Evolutionary conservation across 1,140 invertebrate genomes (phyloP), one percentile per base, ranked within the genome.

Genomic region (Rhyzopertha dominica): DNA sequence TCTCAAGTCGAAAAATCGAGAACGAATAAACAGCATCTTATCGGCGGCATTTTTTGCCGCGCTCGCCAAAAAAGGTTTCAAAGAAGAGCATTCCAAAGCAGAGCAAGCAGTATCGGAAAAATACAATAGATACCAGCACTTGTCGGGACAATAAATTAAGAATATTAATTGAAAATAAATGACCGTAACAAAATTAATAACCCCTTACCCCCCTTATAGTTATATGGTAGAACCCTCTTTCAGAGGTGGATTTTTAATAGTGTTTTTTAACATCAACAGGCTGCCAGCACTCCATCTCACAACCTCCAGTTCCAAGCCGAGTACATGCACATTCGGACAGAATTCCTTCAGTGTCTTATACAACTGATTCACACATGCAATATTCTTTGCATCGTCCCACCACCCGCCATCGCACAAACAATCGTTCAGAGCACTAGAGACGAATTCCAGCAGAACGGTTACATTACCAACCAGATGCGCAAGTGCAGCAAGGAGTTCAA

Each of bases 381-480:
- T 59, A 85, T 87, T 26, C 75, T 95, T 18, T 87, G 87, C 55
- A 90, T 91, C 43, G 87, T 90, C 34, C 92, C 92, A 16, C 91
- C 92, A 19, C 90, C 93, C 2, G 92, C 92, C 2, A 93, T 95
- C 47, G 90, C 91, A 1, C 78, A 82, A 1, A 81, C 87, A 7
- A 77, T 91, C 31, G 89, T 88, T 0, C 72, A 81, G 40, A 79
- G 76, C 12, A 86, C 81, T 5, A 75, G 87, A 41, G 89, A 93
- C 59, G 87, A 92, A 58, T 74, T 90, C 9, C 81, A 87, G 49
- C 77, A 84, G 54, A 90, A 84, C 69, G 87, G 89, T 1, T 79
- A 90, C 49, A 83, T 91, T 2, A 84, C 87, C 0, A 80, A 80
- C 61, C 87, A 90, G 71, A 74, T 93, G 42, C 70, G 86, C 31